phyloP scores from a whole-genome alignment of 2,888 invertebrate genomes.

The Trachelus stipa region DNA sequence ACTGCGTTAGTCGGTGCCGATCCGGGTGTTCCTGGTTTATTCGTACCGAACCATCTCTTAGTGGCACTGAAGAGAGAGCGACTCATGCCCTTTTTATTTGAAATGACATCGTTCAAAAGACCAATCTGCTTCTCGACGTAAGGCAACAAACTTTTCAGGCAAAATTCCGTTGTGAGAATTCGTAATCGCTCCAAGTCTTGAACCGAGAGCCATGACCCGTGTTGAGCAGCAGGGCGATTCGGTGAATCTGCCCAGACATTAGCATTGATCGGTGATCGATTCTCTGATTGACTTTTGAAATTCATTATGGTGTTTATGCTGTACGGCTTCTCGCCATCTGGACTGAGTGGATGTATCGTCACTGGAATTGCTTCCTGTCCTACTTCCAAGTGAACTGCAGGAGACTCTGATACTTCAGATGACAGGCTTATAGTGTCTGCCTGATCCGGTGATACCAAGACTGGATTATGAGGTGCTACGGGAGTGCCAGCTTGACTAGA shows the following conservation, averaged over 20 bases:
- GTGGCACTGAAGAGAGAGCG: slow-evolving; percentile 94
- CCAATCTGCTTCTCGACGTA: slow-evolving; percentile 91
- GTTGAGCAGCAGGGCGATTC: slow-evolving; percentile 70
- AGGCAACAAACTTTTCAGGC: slow-evolving; percentile 86
- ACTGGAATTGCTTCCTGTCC: slow-evolving; percentile 69
- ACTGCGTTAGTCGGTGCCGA: slow-evolving; percentile 81
- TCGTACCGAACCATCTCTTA: slow-evolving; percentile 94
- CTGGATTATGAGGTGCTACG: slow-evolving; percentile 50
- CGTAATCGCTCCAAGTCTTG: slow-evolving; percentile 89
- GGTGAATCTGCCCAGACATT: slow-evolving; percentile 73
- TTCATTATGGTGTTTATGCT: background rate
- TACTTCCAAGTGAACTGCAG: slow-evolving; percentile 64
- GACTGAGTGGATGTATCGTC: slow-evolving; percentile 80
- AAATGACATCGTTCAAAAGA: slow-evolving; percentile 81
- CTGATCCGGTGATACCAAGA: slow-evolving; percentile 53
- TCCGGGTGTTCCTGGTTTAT: slow-evolving; percentile 80
- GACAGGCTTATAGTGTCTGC: slow-evolving; percentile 53
- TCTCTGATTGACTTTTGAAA: slow-evolving; percentile 27
- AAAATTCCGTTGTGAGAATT: slow-evolving; percentile 88
- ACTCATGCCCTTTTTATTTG: slow-evolving; percentile 92
- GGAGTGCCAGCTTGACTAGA: slow-evolving; percentile 62
- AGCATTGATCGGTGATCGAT: slow-evolving; percentile 63
- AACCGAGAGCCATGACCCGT: slow-evolving; percentile 81
- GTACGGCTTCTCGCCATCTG: slow-evolving; percentile 69
- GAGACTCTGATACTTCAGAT: slow-evolving; percentile 52